Evolutionary conservation across 2,888 invertebrate species (phyloP).

Genomic region (Rhaphigaster nebulosa): DNA sequence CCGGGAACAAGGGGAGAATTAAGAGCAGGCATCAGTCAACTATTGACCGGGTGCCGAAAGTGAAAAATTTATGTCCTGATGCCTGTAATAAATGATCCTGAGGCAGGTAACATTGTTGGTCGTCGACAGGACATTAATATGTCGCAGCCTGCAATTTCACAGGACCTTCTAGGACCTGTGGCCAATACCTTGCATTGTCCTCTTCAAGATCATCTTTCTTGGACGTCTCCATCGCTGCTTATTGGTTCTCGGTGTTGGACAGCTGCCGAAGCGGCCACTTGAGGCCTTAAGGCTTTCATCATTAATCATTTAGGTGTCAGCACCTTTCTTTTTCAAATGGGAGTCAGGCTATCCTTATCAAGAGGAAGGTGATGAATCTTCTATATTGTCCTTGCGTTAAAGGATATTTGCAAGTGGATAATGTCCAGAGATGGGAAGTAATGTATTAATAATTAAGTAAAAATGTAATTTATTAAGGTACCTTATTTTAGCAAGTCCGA

Average conservation of each 20-base stretch:
- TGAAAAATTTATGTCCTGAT: conserved; percentile 54
- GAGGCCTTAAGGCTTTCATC: not conserved
- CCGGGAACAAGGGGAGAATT: conserved; percentile 45
- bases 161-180: conserved; percentile 23
- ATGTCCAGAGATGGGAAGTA: not conserved
- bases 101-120: conserved; percentile 42
- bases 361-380: not conserved
- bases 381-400: not conserved
- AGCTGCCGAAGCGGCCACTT: conserved; percentile 32
- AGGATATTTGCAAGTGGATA: not conserved
- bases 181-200: conserved; percentile 34
- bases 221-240: conserved; percentile 26
- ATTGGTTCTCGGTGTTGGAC: conserved; percentile 1
- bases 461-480: too few relatives aligned
- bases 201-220: conserved; percentile 29
- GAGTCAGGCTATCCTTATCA: not conserved
- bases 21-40: conserved; percentile 55
- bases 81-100: conserved; percentile 15
- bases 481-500: too few relatives aligned
- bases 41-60: conserved; percentile 51
- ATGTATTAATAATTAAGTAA: too few relatives aligned
- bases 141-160: conserved; percentile 30
- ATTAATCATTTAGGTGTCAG: not conserved
- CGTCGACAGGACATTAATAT: conserved; percentile 45
- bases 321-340: not conserved